phyloP scores from a whole-genome alignment of 2,113 vertebrate species.

The Asarcornis scutulata region DNA sequence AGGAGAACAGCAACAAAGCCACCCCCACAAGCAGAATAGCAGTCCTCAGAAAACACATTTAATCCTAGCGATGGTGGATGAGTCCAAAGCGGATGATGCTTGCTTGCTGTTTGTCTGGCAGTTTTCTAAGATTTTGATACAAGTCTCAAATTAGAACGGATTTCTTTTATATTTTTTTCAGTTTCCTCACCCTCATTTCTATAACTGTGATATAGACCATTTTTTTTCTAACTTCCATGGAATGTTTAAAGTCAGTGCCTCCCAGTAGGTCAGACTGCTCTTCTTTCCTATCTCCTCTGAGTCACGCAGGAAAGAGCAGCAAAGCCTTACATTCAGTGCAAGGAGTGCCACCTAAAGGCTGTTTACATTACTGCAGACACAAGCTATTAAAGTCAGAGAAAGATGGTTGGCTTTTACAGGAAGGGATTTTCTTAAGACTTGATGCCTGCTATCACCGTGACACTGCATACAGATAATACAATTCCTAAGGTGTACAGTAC shows the following conservation, averaged over 20 bases:
- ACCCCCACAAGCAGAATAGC: not conserved
- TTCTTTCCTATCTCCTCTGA: not conserved
- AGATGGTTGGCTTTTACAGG: not conserved
- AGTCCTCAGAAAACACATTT: not conserved
- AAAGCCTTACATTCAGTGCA: slow-evolving; percentile 19
- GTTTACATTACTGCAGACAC: not conserved
- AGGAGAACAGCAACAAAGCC: not conserved
- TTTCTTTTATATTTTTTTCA: slow-evolving; percentile 32
- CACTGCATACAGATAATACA: not conserved
- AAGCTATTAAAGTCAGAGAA: not conserved
- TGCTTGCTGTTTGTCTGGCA: slow-evolving; percentile 24
- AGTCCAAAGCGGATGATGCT: slow-evolving; percentile 3
- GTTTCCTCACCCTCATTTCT: slow-evolving; percentile 49
- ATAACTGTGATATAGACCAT: not conserved
- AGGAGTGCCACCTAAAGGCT: slow-evolving; percentile 65
- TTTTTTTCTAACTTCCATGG: slow-evolving; percentile 39
- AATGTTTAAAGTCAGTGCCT: slow-evolving; percentile 32
- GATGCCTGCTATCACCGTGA: not conserved
- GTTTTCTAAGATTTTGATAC: slow-evolving; percentile 66
- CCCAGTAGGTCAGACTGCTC: not conserved
- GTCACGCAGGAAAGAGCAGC: not conserved
- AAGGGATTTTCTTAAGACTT: not conserved
- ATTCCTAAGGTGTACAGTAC: not conserved
- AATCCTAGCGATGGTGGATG: not conserved
- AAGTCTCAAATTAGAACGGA: slow-evolving; percentile 21